Conservation (phyloP, 2,797 vertebrate genomes). For the Gymnodraco acuticeps region DNA sequence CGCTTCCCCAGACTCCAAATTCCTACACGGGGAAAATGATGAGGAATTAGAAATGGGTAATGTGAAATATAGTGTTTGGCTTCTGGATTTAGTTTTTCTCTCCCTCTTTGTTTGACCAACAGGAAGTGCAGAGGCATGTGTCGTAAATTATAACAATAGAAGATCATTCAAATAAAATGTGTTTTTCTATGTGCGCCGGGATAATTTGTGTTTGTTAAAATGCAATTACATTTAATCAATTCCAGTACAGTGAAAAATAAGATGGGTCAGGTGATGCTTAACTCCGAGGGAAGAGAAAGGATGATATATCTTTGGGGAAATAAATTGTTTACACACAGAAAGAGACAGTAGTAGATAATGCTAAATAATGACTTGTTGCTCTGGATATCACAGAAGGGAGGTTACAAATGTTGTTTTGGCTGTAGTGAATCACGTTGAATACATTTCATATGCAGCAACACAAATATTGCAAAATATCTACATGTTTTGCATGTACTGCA, state of each 20-base stretch:
- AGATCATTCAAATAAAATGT: conserved; percentile 69
- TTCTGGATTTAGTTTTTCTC: conserved; percentile 9
- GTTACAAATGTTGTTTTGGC: conserved; percentile 12
- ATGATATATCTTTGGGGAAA: conserved; percentile 41
- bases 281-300: conserved; percentile 29
- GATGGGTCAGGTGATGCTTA: conserved; percentile 35
- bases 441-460: conserved; percentile 12
- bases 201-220: conserved; percentile 82
- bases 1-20: conserved; percentile 52
- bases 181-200: conserved; percentile 38
- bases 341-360: conserved; percentile 17
- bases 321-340: conserved; percentile 20
- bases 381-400: conserved; percentile 50
- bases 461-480: not conserved
- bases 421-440: conserved; percentile 32
- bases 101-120: conserved; percentile 56
- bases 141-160: conserved; percentile 73
- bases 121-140: conserved; percentile 46
- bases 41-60: conserved; percentile 69
- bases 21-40: conserved; percentile 61
- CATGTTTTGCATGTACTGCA: not conserved
- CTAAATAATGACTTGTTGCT: conserved; percentile 61
- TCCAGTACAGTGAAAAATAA: conserved; percentile 72
- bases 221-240: conserved; percentile 79
- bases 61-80: conserved; percentile 53